phyloP scores from a whole-genome alignment of 2,113 vertebrate species.

The Hyperopisus bebe region DNA sequence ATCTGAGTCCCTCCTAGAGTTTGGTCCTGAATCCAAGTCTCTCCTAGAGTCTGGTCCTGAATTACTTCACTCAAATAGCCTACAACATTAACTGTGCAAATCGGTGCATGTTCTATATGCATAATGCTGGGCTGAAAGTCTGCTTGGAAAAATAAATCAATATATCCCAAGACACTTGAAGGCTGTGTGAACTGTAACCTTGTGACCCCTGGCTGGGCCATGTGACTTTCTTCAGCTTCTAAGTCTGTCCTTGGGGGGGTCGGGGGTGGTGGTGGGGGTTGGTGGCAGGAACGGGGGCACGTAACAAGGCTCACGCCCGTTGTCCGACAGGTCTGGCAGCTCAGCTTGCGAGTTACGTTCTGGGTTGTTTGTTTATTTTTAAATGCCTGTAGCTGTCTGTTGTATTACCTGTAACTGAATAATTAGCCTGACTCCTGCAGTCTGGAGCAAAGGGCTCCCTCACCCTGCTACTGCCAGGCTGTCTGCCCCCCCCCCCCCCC shows the following conservation, averaged over 20 bases:
- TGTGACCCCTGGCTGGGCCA: background rate
- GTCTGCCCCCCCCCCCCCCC: background rate
- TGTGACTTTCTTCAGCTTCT: background rate
- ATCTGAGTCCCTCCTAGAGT: background rate
- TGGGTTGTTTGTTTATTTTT: conserved; percentile 8
- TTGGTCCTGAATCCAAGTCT: background rate
- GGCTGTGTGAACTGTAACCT: background rate
- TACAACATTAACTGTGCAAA: background rate
- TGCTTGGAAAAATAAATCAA: background rate
- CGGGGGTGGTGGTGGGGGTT: background rate
- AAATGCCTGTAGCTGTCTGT: background rate
- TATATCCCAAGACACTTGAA: background rate
- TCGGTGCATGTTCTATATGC: background rate
- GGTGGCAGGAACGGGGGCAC: background rate
- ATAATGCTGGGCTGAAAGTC: background rate
- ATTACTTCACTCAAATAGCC: background rate
- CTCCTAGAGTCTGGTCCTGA: background rate
- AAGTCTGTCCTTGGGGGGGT: background rate
- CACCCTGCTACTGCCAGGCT: background rate
- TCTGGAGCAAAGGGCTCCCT: conserved; percentile 2
- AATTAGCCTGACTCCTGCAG: background rate
- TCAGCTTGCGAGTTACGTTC: background rate
- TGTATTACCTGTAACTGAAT: background rate
- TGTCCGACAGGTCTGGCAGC: background rate
- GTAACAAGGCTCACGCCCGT: background rate